Base-by-base conservation (phyloP, 2,113 vertebrate genomes). In the Crotophaga sulcirostris region DNA sequence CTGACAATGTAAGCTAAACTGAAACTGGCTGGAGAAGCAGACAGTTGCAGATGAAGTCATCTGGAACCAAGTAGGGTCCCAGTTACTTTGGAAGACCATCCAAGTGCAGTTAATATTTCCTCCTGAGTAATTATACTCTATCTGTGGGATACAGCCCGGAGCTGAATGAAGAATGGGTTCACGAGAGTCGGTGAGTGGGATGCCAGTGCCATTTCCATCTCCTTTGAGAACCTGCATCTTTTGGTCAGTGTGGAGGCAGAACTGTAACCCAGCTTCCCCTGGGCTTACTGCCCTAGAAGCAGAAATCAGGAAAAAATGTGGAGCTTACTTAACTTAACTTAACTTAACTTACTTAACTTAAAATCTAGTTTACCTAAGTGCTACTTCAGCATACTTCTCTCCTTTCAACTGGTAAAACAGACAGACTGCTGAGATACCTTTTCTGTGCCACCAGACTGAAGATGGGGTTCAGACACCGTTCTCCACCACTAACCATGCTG, bases 21-120 rank as follows among this genome's bases (percentile, higher is more conserved):
- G 73, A 89, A 86, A 87, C 31, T 73, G 78, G n/a, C 56, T 92
- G 77, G 36, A 87, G 89, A 87, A 79, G 58, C 62, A 78, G n/a
- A 72, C 1, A 0, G 47, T 56, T 91, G 70, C 42, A 91, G 54
- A 73, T 90, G 16, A 90, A 91, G 60, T 89, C 56, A 84, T 49
- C 87, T 89, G 77, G 59, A 89, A 91, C 54, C 69, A 84, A 55
- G 38, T 5, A 84, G 44, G 44, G 36, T 68, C 89, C 23, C 59
- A 60, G 33, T 91, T 54, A 72, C 86, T 89, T 54, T 82, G 69
- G 63, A 94, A 84, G 64, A 89, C 60, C 38, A 81, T 93, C 56
- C 73, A 89, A 87, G 34, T 26, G 51, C 56, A 72, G 36, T 82
- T 89, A 92, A 2, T 75, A 64, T 67, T 76, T 95, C 54, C 77